Percentiles rank a stretch among this genome's conserved stretches.
These are phyloP conservation scores for Drosophila ficusphila DNA, from an alignment of 1,140 invertebrate genomes.

Conservation along the genomic window DNA sequence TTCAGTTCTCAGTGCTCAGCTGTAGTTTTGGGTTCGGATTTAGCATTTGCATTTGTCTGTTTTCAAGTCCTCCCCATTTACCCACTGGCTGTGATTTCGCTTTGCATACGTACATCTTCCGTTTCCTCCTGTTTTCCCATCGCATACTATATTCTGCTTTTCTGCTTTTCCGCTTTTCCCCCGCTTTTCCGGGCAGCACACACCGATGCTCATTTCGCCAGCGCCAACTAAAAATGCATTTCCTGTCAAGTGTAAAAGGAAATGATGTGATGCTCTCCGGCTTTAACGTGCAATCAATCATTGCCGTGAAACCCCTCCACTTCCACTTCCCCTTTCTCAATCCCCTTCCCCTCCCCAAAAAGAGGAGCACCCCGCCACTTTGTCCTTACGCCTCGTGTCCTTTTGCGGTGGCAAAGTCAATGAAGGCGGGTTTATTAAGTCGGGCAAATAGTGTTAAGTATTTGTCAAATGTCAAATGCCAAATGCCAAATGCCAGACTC, in stretches of 20 bases:
- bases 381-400: background rate
- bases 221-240: constrained; percentile 79
- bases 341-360: background rate
- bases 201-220: constrained; percentile 71
- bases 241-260: constrained; percentile 80
- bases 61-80: constrained; percentile 18
- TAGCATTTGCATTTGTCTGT: constrained; percentile 17
- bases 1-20: background rate
- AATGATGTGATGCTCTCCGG: constrained; percentile 77
- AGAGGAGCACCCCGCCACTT: no score
- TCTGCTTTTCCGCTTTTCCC: background rate
- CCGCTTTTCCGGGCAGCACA: constrained; percentile 25
- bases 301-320: constrained; percentile 46
- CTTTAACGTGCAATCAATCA: constrained; percentile 80
- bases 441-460: constrained; percentile 79
- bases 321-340: background rate
- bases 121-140: constrained; percentile 9
- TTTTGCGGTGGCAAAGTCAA: constrained; percentile 66
- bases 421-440: constrained; percentile 77
- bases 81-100: constrained; percentile 50
- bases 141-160: background rate
- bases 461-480: constrained; percentile 77
- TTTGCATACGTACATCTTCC: constrained; percentile 47
- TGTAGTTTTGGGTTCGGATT: constrained; percentile 5
- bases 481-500: constrained; percentile 15